Evolutionary conservation across 2,888 invertebrate genomes (phyloP), one percentile per base, ranked within the genome.

Genomic region (Sycophila texana): DNA sequence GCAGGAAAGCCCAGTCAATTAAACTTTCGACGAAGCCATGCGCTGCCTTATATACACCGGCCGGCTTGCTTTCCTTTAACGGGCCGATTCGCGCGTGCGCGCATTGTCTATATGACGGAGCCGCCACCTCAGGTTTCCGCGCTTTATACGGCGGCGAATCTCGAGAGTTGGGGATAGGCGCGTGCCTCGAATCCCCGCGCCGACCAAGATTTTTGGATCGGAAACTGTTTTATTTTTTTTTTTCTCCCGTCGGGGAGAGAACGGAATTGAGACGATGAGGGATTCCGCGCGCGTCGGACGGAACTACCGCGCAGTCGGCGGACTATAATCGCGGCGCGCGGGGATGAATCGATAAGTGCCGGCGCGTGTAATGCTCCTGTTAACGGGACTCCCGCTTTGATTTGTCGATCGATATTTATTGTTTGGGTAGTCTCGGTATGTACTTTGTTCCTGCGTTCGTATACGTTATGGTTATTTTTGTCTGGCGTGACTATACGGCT

Each of bases 21-120:
- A 39, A 47, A 14, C 60, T 58, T 60, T 60, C 58, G 71, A 39
- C 20, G 47, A 1, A 47, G 4, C 3, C 7, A 39, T 14, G 13
- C 55, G 22, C 58, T 16, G 58, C 39, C 20, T 55, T 26, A 4
- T 26, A 4, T 18, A 39, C 53, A 47, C 57, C 18, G 13, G 14
- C 5, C 51, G 22, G 47, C 67, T 67, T 51, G 67, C 68, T 68
- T 75, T 51, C 75, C 68, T 68, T 75, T 75, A 68, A 75, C 68
- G 68, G 22, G 39, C 14, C n/a, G 30, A 30, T 18, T 16, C 39
- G 57, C 20, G 55, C 47, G 49, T 55, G 30, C 30, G 63, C 30
- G 20, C 57, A 53, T 53, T 16, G 53, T 53, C 55, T 63, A n/a
- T 55, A 73, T 39, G 10, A 1, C 55, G 39, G 39, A 14, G 14